Conservation (phyloP, 1,140 invertebrate species). For the Drosophila chauvacae region DNA sequence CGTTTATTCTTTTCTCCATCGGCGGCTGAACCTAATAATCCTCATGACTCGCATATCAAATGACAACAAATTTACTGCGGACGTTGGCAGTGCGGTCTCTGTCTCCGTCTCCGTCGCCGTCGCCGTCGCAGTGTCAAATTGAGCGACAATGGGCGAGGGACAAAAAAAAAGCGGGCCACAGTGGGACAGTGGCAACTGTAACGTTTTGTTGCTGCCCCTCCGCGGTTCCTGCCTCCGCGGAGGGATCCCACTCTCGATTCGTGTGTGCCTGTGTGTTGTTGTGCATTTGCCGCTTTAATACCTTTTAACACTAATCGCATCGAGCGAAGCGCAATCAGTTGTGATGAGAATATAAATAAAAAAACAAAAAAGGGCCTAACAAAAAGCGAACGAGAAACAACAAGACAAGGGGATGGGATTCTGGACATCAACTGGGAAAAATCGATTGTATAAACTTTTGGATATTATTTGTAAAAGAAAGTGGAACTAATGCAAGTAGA, state of each 20-base stretch:
- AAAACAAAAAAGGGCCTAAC: slow-evolving; percentile 44
- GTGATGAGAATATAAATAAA: slow-evolving; percentile 83
- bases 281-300: slow-evolving; percentile 83
- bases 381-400: slow-evolving; percentile 50
- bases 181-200: slow-evolving; percentile 82
- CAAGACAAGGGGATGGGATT: slow-evolving; percentile 39
- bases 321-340: slow-evolving; percentile 82
- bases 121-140: slow-evolving; percentile 69
- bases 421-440: slow-evolving; percentile 33
- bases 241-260: slow-evolving; percentile 29
- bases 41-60: slow-evolving; percentile 83
- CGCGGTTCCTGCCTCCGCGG: slow-evolving; percentile 7
- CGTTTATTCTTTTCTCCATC: slow-evolving; percentile 48
- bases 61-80: slow-evolving; percentile 82
- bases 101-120: not conserved
- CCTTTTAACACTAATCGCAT: slow-evolving; percentile 83
- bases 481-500: not conserved
- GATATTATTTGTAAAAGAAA: not conserved
- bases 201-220: slow-evolving; percentile 69
- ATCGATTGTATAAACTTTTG: not conserved
- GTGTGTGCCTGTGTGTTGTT: slow-evolving; percentile 48
- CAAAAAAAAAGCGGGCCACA: slow-evolving; percentile 69
- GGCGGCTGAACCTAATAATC: slow-evolving; percentile 78
- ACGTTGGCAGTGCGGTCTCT: slow-evolving; percentile 34
- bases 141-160: slow-evolving; percentile 76